Percentiles rank a stretch among this genome's conserved stretches.
These are phyloP conservation scores for Nephila pilipes DNA, from an alignment of 1,140 invertebrate species.

Conservation along the genomic window DNA sequence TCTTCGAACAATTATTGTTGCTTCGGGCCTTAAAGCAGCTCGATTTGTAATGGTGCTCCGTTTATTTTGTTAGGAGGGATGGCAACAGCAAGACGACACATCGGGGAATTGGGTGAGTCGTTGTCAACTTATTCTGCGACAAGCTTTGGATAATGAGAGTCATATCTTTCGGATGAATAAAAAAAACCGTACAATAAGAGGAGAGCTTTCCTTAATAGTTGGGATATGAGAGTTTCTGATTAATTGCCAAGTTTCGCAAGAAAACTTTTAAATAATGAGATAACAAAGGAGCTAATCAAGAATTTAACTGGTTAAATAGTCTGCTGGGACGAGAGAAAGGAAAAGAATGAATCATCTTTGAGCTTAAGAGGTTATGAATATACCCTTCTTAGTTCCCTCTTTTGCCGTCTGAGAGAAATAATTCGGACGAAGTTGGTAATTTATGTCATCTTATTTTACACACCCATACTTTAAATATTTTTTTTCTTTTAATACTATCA, in stretches of 20 bases:
- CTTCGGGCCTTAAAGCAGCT: conserved; percentile 21
- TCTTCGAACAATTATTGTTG: conserved; percentile 63
- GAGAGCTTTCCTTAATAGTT: background rate
- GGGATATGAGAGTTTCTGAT: background rate
- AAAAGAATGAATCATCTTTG: too few relatives aligned
- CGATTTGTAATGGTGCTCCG: conserved; percentile 42
- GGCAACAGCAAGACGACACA: background rate
- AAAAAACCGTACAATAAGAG: background rate
- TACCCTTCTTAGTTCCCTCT: too few relatives aligned
- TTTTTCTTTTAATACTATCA: too few relatives aligned
- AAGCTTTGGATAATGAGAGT: conserved; percentile 19
- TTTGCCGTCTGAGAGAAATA: too few relatives aligned
- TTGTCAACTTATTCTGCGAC: conserved; percentile 39
- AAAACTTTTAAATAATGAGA: background rate
- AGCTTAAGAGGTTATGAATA: too few relatives aligned
- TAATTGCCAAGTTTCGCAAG: background rate
- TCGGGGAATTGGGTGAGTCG: conserved; percentile 29
- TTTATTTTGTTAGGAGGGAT: conserved; percentile 51
- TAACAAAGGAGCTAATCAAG: background rate
- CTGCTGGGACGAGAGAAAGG: too few relatives aligned
- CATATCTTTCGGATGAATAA: background rate
- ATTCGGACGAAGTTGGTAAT: too few relatives aligned
- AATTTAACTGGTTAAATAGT: too few relatives aligned
- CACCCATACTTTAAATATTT: too few relatives aligned
- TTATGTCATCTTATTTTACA: too few relatives aligned